Evolutionary conservation across 2,113 vertebrate species (phyloP), one percentile per base, ranked within the genome.

Genomic region (Ctenomys sociabilis): DNA sequence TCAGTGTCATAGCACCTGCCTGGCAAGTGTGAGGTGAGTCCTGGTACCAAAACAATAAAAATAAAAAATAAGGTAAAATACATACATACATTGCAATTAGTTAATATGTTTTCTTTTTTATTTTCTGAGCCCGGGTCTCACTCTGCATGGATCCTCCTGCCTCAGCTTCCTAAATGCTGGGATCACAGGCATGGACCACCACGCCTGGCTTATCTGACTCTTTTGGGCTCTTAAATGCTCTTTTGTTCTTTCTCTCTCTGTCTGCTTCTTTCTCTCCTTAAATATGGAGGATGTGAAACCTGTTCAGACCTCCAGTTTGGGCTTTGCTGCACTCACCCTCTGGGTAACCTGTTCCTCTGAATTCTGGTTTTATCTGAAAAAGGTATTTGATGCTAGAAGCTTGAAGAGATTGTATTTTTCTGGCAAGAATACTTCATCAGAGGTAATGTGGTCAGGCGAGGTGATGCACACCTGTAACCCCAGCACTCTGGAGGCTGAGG

Each of bases 351-450:
- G 54, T 72, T 84, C 35, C 40, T 73, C 14, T 72, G 14, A n/a
- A 63, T 52, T 86, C 24, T 73, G 64, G n/a, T 66, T 88, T 94
- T 87, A 54, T 63, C 28, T 82, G 21, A 85, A 37, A 95, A 45
- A 40, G 32, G 63, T 35, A 85, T 93, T 80, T 82, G 28, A 49
- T 64, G 81, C 59, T 70, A 72, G 78, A 75, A 94, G 17, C 64
- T 73, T 82, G 57, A 90, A 94, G 21, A 91, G 16, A 40, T 17
- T 63, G 80, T 2, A 28, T 59, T 88, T 83, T 95, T 86, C 52
- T 78, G 35, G 37, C 30, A 93, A 87, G 88, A 92, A 66, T 40
- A 83, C 8, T 61, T 61, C 7, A 0, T 86, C 82, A 87, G n/a
- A 77, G 3, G 7, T 30, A 64, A 28, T 19, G 35, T 8, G 32